Base-by-base conservation (phyloP, 1,140 invertebrate species). In the Piezodorus guildinii region DNA sequence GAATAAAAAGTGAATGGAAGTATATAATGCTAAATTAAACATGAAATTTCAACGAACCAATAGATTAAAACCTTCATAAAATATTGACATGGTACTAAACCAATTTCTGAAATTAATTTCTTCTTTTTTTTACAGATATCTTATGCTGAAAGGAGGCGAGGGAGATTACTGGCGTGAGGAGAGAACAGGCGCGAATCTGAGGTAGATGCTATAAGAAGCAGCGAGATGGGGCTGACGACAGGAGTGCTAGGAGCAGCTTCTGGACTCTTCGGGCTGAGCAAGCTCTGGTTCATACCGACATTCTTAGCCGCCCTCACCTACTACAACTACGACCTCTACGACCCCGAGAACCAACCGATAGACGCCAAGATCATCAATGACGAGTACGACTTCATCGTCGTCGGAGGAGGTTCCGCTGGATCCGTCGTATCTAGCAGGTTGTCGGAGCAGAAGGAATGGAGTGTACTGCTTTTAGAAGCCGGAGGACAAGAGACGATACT, bases 401-500 rank as follows among this genome's bases (percentile, higher is more conserved):
- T 92, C 1, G 90, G 89, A 0, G 85, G 81, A 9, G 94, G 94
- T 0, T 91, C 91, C 0, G 91, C 91, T 3, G 94, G 94, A 5
- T 81, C 85, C 1, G 91, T 96, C 0, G 64, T 97, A 5, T 91
- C 89, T 0, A 91, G 88, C 64, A 78, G 94, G 44, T 75, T 97
- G 0, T 84, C 90, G 0, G 89, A 91, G 72, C 78, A 88, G 34
- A 79, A 82, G 1, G 76, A 84, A 23, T 90, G 87, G 84, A 89
- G 80, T 61, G 85, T 94, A 0, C 74, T 95, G 17, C 73, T 96
- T 6, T 68, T 96, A 19, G 93, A 96, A 76, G 91, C 91, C 0
- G 93, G 92, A 1, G 88, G 87, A 0, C 86, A 90, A 61, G 91
- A 94, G 69, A 86, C 85, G 0, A 83, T 90, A 69, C 85, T 91